Evolutionary conservation across 2,888 invertebrate genomes (phyloP).

Genomic region (Parnassius smintheus): DNA sequence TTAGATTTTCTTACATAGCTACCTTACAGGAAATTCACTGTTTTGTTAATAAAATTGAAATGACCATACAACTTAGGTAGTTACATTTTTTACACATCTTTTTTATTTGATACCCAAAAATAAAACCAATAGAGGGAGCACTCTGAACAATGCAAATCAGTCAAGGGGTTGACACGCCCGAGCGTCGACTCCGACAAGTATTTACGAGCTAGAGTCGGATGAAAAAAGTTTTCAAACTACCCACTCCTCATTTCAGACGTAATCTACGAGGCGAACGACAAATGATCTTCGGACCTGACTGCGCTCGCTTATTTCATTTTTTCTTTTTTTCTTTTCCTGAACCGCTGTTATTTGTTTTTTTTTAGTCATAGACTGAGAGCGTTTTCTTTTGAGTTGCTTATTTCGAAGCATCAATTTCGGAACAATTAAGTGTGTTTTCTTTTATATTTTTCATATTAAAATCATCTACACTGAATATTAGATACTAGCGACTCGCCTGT

Average conservation of each 20-base stretch:
- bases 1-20: no score
- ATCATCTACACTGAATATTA: neutral
- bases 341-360: constrained; percentile 32
- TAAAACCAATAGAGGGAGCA: constrained; percentile 22
- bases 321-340: constrained; percentile 20
- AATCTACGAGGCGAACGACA: constrained; percentile 63
- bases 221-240: constrained; percentile 65
- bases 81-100: no score
- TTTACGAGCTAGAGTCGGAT: constrained; percentile 55
- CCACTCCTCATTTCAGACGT: constrained; percentile 75
- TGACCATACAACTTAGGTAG: no score
- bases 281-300: constrained; percentile 72
- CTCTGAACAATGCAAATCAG: constrained; percentile 54
- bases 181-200: constrained; percentile 49
- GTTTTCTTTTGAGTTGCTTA: constrained; percentile 17
- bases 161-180: constrained; percentile 59
- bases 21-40: no score
- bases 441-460: neutral
- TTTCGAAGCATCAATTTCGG: constrained; percentile 2
- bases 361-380: constrained; percentile 17
- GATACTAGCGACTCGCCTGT: no score
- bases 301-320: constrained; percentile 39
- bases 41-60: no score
- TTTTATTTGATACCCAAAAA: neutral
- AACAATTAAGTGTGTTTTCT: constrained; percentile 3